Base-by-base conservation (phyloP, 2,113 vertebrate genomes). In the Gallinago paraguaiae region DNA sequence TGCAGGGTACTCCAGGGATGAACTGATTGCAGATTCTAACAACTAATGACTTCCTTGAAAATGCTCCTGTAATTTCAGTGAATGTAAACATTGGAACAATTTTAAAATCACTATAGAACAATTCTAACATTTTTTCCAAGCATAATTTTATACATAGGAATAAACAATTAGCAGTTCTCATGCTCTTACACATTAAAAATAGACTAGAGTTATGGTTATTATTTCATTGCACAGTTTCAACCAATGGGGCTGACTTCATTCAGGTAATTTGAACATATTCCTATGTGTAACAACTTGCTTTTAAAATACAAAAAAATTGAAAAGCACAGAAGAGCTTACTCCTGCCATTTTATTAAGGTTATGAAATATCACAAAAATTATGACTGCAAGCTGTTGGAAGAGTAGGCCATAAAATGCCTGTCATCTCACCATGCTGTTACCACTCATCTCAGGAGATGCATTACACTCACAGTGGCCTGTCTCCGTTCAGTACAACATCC, bases 321-420 rank as follows among this genome's bases (percentile, higher is more conserved):
- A 93, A 91, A 81, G 25, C 50, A 64, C 10, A 19, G 50, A 76
- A 71, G 28, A 56, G 16, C 67, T 93, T 69, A 79, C 72, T 88
- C 39, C 65, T 82, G 75, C 20, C 63, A 37, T 60, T 90, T 91
- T 89, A 91, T 89, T 84, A 94, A 84, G 64, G 69, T 33, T 57
- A 72, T 80, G 61, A 93, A 96, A 76, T 48, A 71, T 6, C 88
- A 85, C 61, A 76, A 39, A 95, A 93, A 82, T 56, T 46, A 72
- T 0, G 11, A 89, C 67, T 77, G 19, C 70, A 85, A 84, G 70
- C 30, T 68, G 25, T 78, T 79, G 35, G 31, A 80, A 85, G 54
- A 57, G 39, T 7, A 80, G 70, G 75, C 46, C 15, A 3, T 70
- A 89, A 88, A 82, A 61, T 22, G 23, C 31, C 67, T 46, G 50